Conservation (phyloP, 2,113 vertebrate species). For the Suncus etruscus region DNA sequence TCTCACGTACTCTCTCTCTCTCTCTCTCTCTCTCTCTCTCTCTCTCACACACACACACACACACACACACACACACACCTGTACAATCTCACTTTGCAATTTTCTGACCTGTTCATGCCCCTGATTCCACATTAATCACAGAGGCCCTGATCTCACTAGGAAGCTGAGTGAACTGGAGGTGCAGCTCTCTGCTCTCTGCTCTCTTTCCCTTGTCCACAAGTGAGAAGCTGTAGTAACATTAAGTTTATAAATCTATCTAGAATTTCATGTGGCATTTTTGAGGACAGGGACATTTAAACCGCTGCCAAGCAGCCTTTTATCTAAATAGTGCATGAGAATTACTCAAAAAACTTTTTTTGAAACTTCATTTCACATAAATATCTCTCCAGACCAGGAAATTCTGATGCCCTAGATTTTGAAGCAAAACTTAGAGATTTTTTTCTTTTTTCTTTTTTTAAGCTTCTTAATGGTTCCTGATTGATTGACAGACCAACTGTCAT, state of each 20-base stretch:
- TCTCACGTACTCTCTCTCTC: no score
- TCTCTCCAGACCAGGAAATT: slow-evolving; percentile 1
- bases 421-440: slow-evolving; percentile 13
- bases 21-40: no score
- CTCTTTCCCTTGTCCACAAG: not conserved
- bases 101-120: no score
- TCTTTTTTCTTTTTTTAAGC: not conserved
- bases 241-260: not conserved
- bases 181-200: no score
- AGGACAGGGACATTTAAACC: not conserved
- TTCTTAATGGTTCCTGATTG: slow-evolving; percentile 30
- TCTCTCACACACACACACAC: no score
- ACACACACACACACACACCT: no score
- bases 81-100: no score
- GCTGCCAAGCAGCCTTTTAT: not conserved
- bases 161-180: not conserved
- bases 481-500: slow-evolving; percentile 57
- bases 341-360: not conserved
- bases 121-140: no score
- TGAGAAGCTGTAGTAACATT: not conserved
- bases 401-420: slow-evolving; percentile 15
- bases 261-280: not conserved
- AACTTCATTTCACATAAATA: slow-evolving; percentile 47
- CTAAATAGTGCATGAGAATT: not conserved
- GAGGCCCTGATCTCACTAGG: not conserved